Evolutionary conservation across 2,797 vertebrate species (phyloP).

Genomic region (Hydrophis major): DNA sequence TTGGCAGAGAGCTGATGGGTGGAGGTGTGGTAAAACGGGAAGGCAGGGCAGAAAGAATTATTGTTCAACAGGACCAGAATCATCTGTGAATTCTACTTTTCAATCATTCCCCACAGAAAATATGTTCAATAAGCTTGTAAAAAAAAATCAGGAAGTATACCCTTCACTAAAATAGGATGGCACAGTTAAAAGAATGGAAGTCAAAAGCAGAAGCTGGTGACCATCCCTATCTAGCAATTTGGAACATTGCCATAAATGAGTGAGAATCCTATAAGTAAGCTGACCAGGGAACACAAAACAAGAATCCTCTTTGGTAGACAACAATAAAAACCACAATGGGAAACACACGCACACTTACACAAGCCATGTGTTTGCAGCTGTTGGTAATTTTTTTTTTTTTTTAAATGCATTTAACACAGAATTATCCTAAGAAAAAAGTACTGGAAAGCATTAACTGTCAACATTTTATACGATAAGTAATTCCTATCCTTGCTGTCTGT

Average conservation of each 20-base stretch:
- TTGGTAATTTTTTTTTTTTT: not conserved
- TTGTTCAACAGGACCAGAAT: not conserved
- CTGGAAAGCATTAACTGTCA: not conserved
- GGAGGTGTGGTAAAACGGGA: not conserved
- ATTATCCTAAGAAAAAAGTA: rapidly evolving
- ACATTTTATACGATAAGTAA: not conserved
- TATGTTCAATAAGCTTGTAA: not conserved
- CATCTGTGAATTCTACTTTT: not conserved
- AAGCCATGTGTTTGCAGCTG: not conserved
- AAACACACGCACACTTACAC: not conserved
- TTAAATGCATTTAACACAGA: not conserved
- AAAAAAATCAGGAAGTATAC: not conserved
- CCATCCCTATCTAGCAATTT: not conserved
- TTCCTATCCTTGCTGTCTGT: not conserved
- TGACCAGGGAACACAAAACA: not conserved
- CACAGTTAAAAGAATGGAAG: not conserved
- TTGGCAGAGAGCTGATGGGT: not conserved
- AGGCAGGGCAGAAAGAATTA: not conserved
- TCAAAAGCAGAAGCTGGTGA: not conserved
- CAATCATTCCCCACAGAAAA: not conserved
- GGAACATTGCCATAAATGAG: not conserved
- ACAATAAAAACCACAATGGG: rapidly evolving
- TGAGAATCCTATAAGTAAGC: not conserved
- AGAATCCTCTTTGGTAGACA: not conserved
- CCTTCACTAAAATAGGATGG: not conserved